These are phyloP conservation scores for Trissoscelio sp. DNA, from an alignment of 2,888 invertebrate species.

Conservation along the genomic window DNA sequence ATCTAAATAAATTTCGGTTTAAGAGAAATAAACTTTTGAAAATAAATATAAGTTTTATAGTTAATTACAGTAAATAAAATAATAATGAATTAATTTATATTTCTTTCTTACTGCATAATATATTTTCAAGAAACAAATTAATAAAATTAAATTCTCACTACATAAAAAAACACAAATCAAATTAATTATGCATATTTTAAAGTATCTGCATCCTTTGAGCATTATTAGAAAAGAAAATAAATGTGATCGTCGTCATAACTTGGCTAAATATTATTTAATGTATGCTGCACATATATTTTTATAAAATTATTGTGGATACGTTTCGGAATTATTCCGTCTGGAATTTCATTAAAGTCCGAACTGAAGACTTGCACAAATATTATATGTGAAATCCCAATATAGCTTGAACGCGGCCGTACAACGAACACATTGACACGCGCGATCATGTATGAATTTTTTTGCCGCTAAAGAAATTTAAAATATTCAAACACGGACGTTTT, in stretches of 20 bases:
- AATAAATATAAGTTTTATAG: too few species aligned
- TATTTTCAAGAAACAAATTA: too few species aligned
- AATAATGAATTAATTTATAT: too few species aligned
- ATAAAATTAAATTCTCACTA: too few species aligned
- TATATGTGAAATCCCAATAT: slow-evolving; percentile 19
- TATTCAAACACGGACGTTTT: slow-evolving; percentile 26
- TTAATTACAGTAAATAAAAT: too few species aligned
- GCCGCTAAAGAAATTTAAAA: slow-evolving; percentile 25
- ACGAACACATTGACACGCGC: slow-evolving; percentile 27
- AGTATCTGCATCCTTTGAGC: too few species aligned
- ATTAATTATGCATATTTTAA: too few species aligned
- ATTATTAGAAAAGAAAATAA: too few species aligned
- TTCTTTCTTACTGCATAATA: too few species aligned
- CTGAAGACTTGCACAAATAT: slow-evolving; percentile 26
- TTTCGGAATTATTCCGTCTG: slow-evolving; percentile 19
- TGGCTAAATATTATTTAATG: slow-evolving; percentile 29
- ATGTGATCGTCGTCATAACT: slow-evolving; percentile 1
- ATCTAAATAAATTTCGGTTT: too few species aligned
- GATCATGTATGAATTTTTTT: slow-evolving; percentile 35
- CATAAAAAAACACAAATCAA: too few species aligned
- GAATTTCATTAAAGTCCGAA: slow-evolving; percentile 31
- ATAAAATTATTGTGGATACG: slow-evolving; percentile 33
- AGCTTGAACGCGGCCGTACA: neutral
- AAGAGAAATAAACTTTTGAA: too few species aligned
- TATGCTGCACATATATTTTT: slow-evolving; percentile 6